Percentiles rank a stretch among this genome's conserved stretches.
Conservation (phyloP, 2,888 invertebrate genomes). For the Drosophila gaucha region DNA sequence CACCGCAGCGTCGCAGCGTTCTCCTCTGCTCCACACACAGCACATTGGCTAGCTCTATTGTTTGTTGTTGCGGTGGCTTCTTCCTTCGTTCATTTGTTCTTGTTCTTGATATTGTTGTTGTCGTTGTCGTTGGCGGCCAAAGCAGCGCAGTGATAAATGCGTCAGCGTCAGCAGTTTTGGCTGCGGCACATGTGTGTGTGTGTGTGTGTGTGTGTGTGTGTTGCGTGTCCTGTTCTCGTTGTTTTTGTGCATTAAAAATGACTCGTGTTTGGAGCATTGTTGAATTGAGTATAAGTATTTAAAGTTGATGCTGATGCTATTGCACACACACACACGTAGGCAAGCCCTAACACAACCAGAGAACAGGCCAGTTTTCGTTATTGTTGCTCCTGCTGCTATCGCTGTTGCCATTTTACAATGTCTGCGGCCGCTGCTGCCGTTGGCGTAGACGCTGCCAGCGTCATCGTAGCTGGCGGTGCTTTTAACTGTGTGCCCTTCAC, state of each 20-base stretch:
- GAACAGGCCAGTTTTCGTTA: slow-evolving; percentile 35
- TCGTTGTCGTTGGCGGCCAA: slow-evolving; percentile 39
- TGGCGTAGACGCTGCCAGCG: slow-evolving; percentile 14
- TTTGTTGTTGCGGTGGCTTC: slow-evolving; percentile 44
- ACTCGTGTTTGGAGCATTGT: slow-evolving; percentile 54
- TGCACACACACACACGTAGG: slow-evolving; percentile 3
- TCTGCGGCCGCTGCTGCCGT: slow-evolving; percentile 37
- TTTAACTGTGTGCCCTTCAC: slow-evolving; percentile 52
- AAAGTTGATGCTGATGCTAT: slow-evolving; percentile 32
- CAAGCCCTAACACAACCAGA: slow-evolving; percentile 1
- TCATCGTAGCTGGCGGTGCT: slow-evolving; percentile 20
- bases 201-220: slow-evolving; percentile 6
- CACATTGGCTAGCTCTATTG: slow-evolving; percentile 27
- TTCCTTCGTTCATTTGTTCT: slow-evolving; percentile 39
- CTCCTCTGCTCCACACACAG: not conserved
- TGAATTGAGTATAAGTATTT: slow-evolving; percentile 53
- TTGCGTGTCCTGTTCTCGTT: slow-evolving; percentile 31
- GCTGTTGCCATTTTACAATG: slow-evolving; percentile 54
- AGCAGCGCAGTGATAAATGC: slow-evolving; percentile 60
- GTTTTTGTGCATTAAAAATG: slow-evolving; percentile 65
- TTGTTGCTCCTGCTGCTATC: slow-evolving; percentile 20
- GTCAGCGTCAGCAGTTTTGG: slow-evolving; percentile 54
- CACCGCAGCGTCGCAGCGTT: slow-evolving; percentile 7
- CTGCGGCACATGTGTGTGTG: slow-evolving; percentile 17
- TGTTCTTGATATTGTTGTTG: slow-evolving; percentile 12